Conservation (phyloP, 2,113 vertebrate genomes). For the Leptobrachium ailaonicum region DNA sequence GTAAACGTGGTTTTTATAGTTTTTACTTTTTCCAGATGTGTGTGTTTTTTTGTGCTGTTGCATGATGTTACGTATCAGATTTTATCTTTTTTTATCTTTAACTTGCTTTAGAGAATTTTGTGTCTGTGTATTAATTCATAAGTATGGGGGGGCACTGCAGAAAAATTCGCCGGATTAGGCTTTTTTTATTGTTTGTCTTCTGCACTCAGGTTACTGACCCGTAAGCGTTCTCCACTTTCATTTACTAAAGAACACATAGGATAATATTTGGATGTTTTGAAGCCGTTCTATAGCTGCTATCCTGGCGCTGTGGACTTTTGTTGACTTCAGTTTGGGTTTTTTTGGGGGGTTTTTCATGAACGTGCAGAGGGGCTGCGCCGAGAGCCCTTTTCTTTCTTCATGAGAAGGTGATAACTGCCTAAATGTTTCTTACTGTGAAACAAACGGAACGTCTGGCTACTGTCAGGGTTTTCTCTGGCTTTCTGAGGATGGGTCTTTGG, state of each 20-base stretch:
- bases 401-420: slow-evolving; percentile 98
- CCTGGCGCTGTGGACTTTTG: slow-evolving; percentile 75
- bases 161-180: slow-evolving; percentile 12
- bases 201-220: slow-evolving; percentile 44
- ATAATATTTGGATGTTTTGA: slow-evolving; percentile 71
- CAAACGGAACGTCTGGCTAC: slow-evolving; percentile 92
- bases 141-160: slow-evolving; percentile 7
- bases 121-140: background rate
- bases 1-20: slow-evolving; percentile 1
- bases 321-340: slow-evolving; percentile 68
- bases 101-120: background rate
- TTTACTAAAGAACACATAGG: slow-evolving; percentile 76
- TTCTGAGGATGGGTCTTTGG: slow-evolving; percentile 89
- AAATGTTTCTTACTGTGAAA: slow-evolving; percentile 99
- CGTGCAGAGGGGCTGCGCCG: slow-evolving; percentile 79
- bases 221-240: slow-evolving; percentile 17
- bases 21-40: background rate
- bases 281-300: slow-evolving; percentile 63
- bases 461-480: slow-evolving; percentile 98
- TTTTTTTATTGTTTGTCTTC: slow-evolving; percentile 26
- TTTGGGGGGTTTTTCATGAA: slow-evolving; percentile 88
- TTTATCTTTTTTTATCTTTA: no score
- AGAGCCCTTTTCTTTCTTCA: slow-evolving; percentile 86
- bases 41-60: slow-evolving; percentile 24
- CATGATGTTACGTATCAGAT: slow-evolving; percentile 21